Percentiles rank a stretch among this genome's conserved stretches.
phyloP scores from a whole-genome alignment of 1,140 invertebrate species.

The Sinella curviseta region DNA sequence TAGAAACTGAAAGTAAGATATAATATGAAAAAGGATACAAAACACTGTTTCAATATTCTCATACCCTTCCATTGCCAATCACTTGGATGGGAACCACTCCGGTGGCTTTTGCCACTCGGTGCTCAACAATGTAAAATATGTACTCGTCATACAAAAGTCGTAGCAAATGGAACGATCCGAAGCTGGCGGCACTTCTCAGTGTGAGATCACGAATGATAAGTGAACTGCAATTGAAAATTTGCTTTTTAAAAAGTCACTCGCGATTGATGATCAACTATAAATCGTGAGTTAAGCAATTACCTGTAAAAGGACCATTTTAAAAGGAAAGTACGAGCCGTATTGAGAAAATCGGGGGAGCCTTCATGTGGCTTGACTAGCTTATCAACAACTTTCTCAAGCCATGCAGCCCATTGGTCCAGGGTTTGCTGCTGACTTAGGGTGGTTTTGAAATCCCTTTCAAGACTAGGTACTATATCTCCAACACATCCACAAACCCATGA shows the following conservation, averaged over 20 bases:
- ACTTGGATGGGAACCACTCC: conserved; percentile 91
- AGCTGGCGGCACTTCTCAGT: conserved; percentile 91
- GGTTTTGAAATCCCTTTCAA: conserved; percentile 92
- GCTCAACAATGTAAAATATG: conserved; percentile 98
- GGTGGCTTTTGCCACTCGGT: conserved; percentile 87
- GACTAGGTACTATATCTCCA: conserved; percentile 75
- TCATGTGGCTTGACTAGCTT: conserved; percentile 84
- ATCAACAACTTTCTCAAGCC: conserved; percentile 90
- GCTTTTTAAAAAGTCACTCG: too few species aligned
- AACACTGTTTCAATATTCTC: too few species aligned
- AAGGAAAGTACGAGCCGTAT: conserved; percentile 88
- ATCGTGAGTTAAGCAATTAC: conserved; percentile 54
- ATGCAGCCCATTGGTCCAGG: conserved; percentile 94
- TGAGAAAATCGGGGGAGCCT: conserved; percentile 80
- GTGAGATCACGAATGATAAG: conserved; percentile 95
- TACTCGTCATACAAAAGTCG: conserved; percentile 97
- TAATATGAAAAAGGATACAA: not conserved
- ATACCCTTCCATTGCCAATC: conserved; percentile 66
- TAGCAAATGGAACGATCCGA: conserved; percentile 98
- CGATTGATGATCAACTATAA: too few species aligned
- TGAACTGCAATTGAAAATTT: conserved; percentile 74
- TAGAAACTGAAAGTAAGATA: not conserved
- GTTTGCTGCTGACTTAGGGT: conserved; percentile 89
- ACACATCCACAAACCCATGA: conserved; percentile 98
- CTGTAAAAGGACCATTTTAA: conserved; percentile 99